Conservation (phyloP, 2,797 vertebrate species). For the Cyprinodon diabolis region DNA sequence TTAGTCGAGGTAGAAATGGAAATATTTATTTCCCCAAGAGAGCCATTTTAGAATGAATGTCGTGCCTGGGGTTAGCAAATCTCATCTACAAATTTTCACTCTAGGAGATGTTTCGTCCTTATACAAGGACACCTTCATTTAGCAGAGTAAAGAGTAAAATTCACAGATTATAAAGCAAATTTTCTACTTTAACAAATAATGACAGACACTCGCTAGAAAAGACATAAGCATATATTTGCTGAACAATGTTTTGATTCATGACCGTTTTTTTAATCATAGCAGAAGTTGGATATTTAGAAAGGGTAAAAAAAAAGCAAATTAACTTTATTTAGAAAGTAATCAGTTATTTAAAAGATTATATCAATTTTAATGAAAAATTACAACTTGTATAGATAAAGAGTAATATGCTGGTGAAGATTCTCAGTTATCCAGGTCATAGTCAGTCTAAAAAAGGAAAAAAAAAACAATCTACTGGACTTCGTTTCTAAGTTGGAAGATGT, state of each 20-base stretch:
- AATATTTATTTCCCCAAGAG: constrained; percentile 37
- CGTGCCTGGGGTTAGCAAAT: constrained; percentile 62
- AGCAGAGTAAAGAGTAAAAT: constrained; percentile 28
- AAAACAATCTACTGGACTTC: too few species aligned
- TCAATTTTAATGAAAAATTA: not conserved
- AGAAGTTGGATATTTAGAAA: not conserved
- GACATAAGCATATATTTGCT: not conserved
- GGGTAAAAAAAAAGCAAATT: not conserved
- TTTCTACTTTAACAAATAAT: not conserved
- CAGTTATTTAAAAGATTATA: too few species aligned
- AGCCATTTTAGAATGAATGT: constrained; percentile 38
- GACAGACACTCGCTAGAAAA: not conserved
- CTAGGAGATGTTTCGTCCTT: constrained; percentile 38
- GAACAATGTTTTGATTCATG: not conserved
- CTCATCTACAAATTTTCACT: constrained; percentile 65
- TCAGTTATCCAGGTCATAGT: too few species aligned
- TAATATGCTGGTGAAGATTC: too few species aligned
- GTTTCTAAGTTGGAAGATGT: too few species aligned
- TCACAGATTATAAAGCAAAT: not conserved
- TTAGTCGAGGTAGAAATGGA: constrained; percentile 26
- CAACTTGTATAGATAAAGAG: not conserved
- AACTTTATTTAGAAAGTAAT: too few species aligned
- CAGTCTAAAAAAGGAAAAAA: too few species aligned
- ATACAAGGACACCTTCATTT: constrained; percentile 49
- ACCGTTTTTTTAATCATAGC: not conserved